These are phyloP conservation scores for Spea hammondii DNA, from an alignment of 2,797 vertebrate species.

Conservation along the genomic window DNA sequence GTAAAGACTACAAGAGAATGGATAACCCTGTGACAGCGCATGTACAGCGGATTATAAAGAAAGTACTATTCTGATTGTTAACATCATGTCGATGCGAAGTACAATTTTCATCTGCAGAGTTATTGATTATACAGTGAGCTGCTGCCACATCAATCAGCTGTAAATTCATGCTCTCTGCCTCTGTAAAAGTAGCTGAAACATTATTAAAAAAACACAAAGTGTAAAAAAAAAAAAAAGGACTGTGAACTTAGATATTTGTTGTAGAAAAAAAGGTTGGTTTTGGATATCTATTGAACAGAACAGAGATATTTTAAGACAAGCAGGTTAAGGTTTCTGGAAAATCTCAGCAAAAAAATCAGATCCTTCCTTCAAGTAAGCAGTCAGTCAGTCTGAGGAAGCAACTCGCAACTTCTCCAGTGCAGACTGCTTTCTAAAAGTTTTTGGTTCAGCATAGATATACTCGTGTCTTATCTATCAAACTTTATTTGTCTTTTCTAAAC, in stretches of 20 bases:
- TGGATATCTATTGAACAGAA: not conserved
- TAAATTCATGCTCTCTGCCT: not conserved
- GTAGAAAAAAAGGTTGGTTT: not conserved
- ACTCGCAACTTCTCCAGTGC: no score
- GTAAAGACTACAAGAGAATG: no score
- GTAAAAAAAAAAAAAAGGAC: not conserved
- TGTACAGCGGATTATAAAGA: not conserved
- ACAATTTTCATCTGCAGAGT: not conserved
- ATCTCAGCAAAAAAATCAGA: no score
- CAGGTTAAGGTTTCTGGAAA: no score
- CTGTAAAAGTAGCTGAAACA: not conserved
- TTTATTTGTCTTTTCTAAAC: no score
- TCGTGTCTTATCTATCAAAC: no score
- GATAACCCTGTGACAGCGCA: not conserved
- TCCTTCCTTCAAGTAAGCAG: no score
- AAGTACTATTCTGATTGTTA: not conserved
- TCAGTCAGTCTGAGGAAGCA: no score
- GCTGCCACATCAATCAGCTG: conserved; percentile 4
- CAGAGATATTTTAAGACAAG: no score
- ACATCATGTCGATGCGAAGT: not conserved
- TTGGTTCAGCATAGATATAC: no score
- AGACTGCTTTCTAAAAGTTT: no score
- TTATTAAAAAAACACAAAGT: not conserved
- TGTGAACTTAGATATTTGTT: not conserved
- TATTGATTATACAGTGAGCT: conserved; percentile 14